Percentiles rank a stretch among this genome's conserved stretches.
These are phyloP conservation scores for Sprattus sprattus DNA, from an alignment of 2,113 vertebrate species.

Conservation along the genomic window DNA sequence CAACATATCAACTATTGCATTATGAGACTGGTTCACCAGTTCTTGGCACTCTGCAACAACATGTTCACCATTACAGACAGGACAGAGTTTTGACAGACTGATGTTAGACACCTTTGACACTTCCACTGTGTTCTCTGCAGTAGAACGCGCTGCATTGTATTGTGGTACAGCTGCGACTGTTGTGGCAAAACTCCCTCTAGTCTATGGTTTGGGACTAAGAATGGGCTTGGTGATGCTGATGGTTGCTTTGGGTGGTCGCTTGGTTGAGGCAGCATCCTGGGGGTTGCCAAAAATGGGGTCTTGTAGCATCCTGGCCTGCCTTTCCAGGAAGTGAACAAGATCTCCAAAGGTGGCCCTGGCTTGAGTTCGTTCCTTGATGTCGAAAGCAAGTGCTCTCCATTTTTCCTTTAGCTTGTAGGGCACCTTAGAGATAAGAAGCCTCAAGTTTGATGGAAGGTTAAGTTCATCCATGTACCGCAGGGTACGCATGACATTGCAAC, in stretches of 20 bases:
- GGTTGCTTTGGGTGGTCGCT: neutral
- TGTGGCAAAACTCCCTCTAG: neutral
- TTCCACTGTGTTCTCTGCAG: too few species aligned
- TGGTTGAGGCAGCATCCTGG: neutral
- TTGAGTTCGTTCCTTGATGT: conserved; percentile 7
- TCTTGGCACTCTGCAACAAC: neutral
- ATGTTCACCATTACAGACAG: neutral
- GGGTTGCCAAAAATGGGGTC: neutral
- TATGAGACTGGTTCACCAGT: neutral
- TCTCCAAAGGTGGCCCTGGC: conserved; percentile 19
- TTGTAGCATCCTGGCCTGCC: neutral
- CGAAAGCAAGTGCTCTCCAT: conserved; percentile 15
- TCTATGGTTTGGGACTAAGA: neutral
- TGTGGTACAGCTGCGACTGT: too few species aligned
- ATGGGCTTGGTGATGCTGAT: neutral
- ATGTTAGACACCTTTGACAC: too few species aligned
- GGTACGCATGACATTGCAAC: conserved; percentile 16
- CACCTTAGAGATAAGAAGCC: conserved; percentile 12
- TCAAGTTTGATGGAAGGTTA: conserved; percentile 19
- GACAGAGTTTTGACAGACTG: neutral
- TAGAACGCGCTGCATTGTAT: too few species aligned
- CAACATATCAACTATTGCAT: conserved; percentile 16
- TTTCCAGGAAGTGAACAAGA: conserved; percentile 2
- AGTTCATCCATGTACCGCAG: conserved; percentile 17
- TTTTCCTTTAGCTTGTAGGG: conserved; percentile 20